phyloP scores from a whole-genome alignment of 2,888 invertebrate species.

The Habrosyne pyritoides region DNA sequence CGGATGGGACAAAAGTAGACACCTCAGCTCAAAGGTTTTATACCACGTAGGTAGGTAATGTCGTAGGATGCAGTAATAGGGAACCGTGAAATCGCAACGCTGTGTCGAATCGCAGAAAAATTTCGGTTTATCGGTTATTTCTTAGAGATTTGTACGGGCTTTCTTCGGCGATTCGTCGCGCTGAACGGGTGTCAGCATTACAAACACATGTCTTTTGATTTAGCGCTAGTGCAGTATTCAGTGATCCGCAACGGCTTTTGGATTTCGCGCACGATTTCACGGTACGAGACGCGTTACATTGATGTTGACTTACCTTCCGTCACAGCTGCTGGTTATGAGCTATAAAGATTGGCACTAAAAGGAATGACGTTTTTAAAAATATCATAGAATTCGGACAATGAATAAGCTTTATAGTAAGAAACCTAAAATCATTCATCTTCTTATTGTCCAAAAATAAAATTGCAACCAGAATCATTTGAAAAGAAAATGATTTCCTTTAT shows the following conservation, averaged over 20 bases:
- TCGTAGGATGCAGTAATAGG: conserved; percentile 68
- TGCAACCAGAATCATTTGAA: background rate
- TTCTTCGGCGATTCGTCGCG: conserved; percentile 80
- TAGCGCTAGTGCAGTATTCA: conserved; percentile 59
- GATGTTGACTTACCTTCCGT: conserved; percentile 83
- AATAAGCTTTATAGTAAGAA: background rate
- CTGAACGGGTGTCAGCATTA: conserved; percentile 80
- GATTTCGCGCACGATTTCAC: conserved; percentile 80
- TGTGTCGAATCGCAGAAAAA: conserved; percentile 82
- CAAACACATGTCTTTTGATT: conserved; percentile 81
- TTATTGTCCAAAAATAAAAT: background rate
- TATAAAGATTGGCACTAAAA: conserved; percentile 22
- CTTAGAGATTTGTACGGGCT: conserved; percentile 83
- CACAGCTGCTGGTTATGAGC: conserved; percentile 76
- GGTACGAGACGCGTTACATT: conserved; percentile 78
- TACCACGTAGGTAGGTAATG: conserved; percentile 13
- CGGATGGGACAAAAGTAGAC: conserved; percentile 65
- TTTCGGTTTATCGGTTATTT: conserved; percentile 84
- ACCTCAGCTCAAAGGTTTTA: conserved; percentile 45
- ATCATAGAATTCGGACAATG: background rate
- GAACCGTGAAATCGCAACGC: conserved; percentile 74
- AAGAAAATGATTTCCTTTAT: too few species aligned
- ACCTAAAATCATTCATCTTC: conserved; percentile 5
- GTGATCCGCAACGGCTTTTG: conserved; percentile 71
- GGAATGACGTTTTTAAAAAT: conserved; percentile 14